Evolutionary conservation across 2,797 vertebrate species (phyloP).

Genomic region (Sebastes jordani): DNA sequence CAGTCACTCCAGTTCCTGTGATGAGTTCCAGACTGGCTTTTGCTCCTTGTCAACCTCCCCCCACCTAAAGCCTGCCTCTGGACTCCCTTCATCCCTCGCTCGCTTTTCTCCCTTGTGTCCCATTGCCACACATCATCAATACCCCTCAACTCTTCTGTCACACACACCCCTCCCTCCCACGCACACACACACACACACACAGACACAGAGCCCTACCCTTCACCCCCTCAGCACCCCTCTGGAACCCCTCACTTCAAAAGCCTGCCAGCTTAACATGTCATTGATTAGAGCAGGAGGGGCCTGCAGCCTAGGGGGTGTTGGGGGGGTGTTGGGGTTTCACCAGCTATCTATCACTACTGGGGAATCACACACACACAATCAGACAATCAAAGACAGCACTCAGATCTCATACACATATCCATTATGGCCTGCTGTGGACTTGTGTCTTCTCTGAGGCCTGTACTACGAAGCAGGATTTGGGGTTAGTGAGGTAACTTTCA

Average conservation of each 20-base stretch:
- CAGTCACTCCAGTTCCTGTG: slow-evolving; percentile 41
- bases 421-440: background rate
- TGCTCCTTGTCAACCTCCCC: slow-evolving; percentile 36
- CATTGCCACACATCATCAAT: slow-evolving; percentile 78
- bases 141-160: slow-evolving; percentile 62
- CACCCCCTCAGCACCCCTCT: slow-evolving; percentile 53
- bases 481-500: too few species aligned
- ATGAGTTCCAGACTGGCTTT: slow-evolving; percentile 73
- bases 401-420: slow-evolving; percentile 19
- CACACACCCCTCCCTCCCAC: background rate
- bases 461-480: too few species aligned
- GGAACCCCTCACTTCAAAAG: slow-evolving; percentile 72
- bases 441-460: too few species aligned
- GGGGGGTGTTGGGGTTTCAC: slow-evolving; percentile 7
- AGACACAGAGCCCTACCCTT: background rate
- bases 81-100: slow-evolving; percentile 46
- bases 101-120: slow-evolving; percentile 60
- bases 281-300: slow-evolving; percentile 70
- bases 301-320: slow-evolving; percentile 18
- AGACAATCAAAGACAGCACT: slow-evolving; percentile 39
- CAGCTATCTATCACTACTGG: slow-evolving; percentile 48
- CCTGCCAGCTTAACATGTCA: slow-evolving; percentile 76
- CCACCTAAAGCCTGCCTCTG: slow-evolving; percentile 19
- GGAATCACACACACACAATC: slow-evolving; percentile 41
- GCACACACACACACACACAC: background rate